Base-by-base conservation (phyloP, 2,888 invertebrate species). In the Acanthosepion lycidas region DNA sequence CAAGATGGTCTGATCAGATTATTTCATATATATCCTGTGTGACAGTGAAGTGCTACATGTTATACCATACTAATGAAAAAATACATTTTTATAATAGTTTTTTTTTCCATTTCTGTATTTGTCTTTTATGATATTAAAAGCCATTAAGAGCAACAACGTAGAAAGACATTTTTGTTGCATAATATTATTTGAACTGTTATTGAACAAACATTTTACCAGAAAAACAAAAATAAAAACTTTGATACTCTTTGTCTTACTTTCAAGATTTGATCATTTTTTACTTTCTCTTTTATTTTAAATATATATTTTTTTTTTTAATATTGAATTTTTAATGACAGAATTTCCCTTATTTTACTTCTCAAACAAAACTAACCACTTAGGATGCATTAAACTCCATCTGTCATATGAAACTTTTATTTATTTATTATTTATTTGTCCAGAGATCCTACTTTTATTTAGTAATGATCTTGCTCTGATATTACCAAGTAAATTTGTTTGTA, bases 351-450 rank as follows among this genome's bases (percentile, higher is more conserved):
- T 64, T 64, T 23, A 64, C 64, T 78, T 78, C n/a, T 78, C 78
- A 78, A 78, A 78, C 78, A 28, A 78, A n/a, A 78, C 78, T n/a
- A n/a, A 78, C 78, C n/a, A 78, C 78, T 78, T 78, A 78, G 78
- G 78, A 78, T 78, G 78, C 78, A 78, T 78, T 78, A 78, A 78
- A 78, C n/a, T 78, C 28, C 28, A 78, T 78, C 28, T 12, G 15
- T 78, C n/a, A 28, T n/a, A n/a, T n/a, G n/a, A 78, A 28, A 78
- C n/a, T n/a, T 78, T 12, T 78, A n/a, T 78, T 23, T 23, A 0
- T 64, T 23, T 26, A 26, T 33, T 33, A 12, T 78, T 78, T 78
- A n/a, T 78, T 78, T n/a, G 9, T 55, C 55, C 55, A 78, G n/a
- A n/a, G 28, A n/a, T n/a, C n/a, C n/a, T 28, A 78, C 78, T n/a